A percentile compares a stretch with the other conserved stretches of the same genome.
Evolutionary conservation across 2,797 vertebrate species (phyloP).

Genomic region (Phrynocephalus forsythii): DNA sequence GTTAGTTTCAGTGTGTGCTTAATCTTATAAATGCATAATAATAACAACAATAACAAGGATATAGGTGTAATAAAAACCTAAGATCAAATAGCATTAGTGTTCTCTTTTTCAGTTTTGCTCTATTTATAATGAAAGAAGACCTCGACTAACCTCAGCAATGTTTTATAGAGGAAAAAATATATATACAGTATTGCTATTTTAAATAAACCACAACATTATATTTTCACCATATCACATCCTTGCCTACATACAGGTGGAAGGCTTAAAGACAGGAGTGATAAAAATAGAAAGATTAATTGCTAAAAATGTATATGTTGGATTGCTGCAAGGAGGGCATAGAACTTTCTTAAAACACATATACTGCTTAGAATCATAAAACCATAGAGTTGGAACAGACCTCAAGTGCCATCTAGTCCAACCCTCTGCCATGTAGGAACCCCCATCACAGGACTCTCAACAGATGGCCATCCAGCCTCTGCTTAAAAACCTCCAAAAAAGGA

Average conservation of each 20-base stretch:
- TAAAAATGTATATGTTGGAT: conserved; percentile 55
- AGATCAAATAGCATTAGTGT: not conserved
- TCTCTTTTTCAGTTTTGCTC: not conserved
- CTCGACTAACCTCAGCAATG: not conserved
- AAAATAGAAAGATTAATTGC: conserved; percentile 54
- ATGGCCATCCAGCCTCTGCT: too few species aligned
- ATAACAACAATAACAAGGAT: too few species aligned
- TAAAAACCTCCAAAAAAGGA: too few species aligned
- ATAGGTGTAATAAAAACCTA: too few species aligned
- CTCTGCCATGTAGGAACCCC: too few species aligned
- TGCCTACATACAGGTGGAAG: not conserved
- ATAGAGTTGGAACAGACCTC: too few species aligned
- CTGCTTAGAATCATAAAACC: conserved; percentile 5
- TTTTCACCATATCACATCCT: not conserved
- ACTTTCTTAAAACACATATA: conserved; percentile 44
- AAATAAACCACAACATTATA: not conserved
- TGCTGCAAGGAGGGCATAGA: conserved; percentile 54
- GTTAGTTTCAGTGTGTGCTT: not conserved
- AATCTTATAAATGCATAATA: not conserved
- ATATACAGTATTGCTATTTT: not conserved
- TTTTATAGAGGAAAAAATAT: not conserved
- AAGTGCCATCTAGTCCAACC: too few species aligned
- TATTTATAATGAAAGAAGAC: not conserved
- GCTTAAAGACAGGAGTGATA: conserved; percentile 6
- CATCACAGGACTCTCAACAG: too few species aligned